Evolutionary conservation across 2,888 invertebrate genomes (phyloP).

Genomic region (Plebejus argus): DNA sequence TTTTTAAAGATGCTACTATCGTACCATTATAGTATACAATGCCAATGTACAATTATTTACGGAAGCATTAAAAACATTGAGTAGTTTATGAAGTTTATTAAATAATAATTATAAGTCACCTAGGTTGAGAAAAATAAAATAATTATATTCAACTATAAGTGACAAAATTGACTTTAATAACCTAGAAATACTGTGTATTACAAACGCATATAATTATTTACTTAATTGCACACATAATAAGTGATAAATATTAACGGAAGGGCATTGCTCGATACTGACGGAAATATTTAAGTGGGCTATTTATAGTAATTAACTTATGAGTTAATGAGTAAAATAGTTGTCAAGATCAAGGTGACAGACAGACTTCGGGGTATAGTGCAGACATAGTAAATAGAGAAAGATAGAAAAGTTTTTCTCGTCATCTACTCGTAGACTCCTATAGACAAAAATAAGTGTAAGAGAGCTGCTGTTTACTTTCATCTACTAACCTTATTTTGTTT

Average conservation of each 20-base stretch:
- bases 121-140: background rate
- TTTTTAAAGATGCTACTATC: background rate
- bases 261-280: constrained; percentile 3
- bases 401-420: too few species aligned
- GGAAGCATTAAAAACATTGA: background rate
- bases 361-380: background rate
- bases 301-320: background rate
- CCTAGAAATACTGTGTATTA: background rate
- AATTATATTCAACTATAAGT: background rate
- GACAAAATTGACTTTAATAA: background rate
- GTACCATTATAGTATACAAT: background rate
- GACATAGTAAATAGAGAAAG: too few species aligned
- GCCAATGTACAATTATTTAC: too few species aligned
- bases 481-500: background rate
- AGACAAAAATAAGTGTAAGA: too few species aligned
- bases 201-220: background rate
- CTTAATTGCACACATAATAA: constrained; percentile 2
- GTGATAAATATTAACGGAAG: constrained; percentile 5
- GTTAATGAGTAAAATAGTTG: background rate
- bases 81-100: background rate
- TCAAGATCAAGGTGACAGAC: background rate
- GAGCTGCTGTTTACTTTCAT: background rate
- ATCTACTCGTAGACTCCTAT: too few species aligned
- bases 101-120: background rate
- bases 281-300: background rate